These are phyloP conservation scores for Psilopsiagon aurifrons DNA, from an alignment of 2,113 vertebrate genomes.

Conservation along the genomic window DNA sequence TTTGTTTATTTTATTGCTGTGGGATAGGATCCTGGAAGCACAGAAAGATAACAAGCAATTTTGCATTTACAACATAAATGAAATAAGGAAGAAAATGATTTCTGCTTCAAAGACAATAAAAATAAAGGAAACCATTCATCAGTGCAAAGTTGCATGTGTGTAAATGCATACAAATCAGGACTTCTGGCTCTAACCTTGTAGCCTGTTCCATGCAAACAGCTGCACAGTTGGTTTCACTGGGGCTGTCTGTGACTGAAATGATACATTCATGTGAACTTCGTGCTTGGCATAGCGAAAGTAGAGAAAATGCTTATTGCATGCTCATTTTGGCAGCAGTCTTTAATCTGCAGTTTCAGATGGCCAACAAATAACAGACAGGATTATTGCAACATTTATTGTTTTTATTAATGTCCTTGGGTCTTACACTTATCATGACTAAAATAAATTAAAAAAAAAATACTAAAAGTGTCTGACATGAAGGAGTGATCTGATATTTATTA, in stretches of 20 bases:
- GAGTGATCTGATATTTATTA: not conserved
- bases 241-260: not conserved
- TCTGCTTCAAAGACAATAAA: slow-evolving; percentile 4
- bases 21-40: not conserved
- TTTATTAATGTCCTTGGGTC: not conserved
- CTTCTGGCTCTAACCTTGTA: not conserved
- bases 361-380: not conserved
- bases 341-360: not conserved
- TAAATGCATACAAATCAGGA: not conserved
- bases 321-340: not conserved
- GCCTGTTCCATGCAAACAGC: not conserved
- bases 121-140: not conserved
- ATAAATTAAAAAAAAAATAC: no score
- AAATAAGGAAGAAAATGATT: slow-evolving; percentile 17
- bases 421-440: not conserved
- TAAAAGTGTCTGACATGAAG: not conserved
- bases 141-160: not conserved
- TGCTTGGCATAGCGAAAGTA: not conserved
- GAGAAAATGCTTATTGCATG: not conserved
- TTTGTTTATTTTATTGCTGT: slow-evolving; percentile 12
- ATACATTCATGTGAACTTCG: not conserved
- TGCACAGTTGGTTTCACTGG: not conserved
- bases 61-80: not conserved
- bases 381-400: not conserved
- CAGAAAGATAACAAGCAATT: not conserved